Evolutionary conservation across 1,140 invertebrate species (phyloP).

Genomic region (Penaeus indicus): DNA sequence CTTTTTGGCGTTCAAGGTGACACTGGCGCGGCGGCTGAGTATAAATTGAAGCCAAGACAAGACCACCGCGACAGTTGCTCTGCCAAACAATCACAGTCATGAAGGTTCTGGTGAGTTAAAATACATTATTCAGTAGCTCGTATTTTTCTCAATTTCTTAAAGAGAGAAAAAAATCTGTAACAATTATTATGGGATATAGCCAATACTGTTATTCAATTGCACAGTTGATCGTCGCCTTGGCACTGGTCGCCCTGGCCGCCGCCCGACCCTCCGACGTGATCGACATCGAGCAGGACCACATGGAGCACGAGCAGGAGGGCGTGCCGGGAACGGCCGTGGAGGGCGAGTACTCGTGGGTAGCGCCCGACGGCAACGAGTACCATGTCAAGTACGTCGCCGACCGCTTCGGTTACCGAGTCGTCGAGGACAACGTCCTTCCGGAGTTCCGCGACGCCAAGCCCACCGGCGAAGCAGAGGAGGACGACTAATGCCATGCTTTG

Average conservation of each 20-base stretch:
- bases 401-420: constrained; percentile 29
- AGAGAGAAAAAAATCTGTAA: not conserved
- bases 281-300: constrained; percentile 54
- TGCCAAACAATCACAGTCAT: not conserved
- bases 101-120: constrained; percentile 13
- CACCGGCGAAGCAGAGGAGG: no score
- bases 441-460: not conserved
- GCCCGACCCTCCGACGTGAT: constrained; percentile 47
- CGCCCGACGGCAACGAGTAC: constrained; percentile 47
- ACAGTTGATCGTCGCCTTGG: constrained; percentile 42
- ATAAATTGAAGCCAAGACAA: not conserved
- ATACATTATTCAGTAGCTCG: not conserved
- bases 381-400: constrained; percentile 51
- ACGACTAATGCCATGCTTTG: no score
- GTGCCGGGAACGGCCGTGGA: constrained; percentile 37
- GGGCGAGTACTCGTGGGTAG: constrained; percentile 50
- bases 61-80: not conserved
- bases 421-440: constrained; percentile 35
- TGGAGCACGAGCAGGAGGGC: constrained; percentile 35
- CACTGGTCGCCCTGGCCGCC: constrained; percentile 32
- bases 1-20: not conserved
- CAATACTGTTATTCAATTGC: not conserved
- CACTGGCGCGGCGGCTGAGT: not conserved
- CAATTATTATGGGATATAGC: not conserved
- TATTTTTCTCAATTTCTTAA: no score